Evolutionary conservation across 2,113 vertebrate species (phyloP).

Genomic region (Salvelinus sp.): DNA sequence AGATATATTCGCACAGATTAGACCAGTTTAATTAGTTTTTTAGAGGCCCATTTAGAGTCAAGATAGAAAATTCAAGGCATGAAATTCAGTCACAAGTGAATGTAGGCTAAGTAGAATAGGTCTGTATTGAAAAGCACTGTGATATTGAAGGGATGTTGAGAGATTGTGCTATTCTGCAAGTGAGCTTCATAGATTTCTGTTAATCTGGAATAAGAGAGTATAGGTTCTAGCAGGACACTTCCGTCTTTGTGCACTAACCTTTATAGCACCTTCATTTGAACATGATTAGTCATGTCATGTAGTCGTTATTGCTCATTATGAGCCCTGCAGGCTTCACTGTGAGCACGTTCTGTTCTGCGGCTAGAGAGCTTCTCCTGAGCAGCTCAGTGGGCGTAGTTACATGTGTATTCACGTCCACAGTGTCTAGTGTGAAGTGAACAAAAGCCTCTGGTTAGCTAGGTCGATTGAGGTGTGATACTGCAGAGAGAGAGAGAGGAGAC

Average conservation of each 20-base stretch:
- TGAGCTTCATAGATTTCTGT: constrained; percentile 25
- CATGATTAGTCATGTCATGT: constrained; percentile 9
- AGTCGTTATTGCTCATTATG: not conserved
- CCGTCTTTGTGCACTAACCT: too few relatives aligned
- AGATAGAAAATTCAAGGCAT: not conserved
- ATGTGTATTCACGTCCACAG: not conserved
- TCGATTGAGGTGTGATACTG: not conserved
- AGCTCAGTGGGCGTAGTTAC: not conserved
- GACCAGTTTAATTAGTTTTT: not conserved
- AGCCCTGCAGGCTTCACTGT: not conserved
- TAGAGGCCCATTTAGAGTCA: too few relatives aligned
- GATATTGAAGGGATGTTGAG: not conserved
- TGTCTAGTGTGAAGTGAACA: not conserved
- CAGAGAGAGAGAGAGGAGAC: not conserved
- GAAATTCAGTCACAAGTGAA: not conserved
- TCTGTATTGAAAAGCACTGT: not conserved
- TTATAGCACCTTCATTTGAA: not conserved
- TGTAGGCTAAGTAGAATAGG: too few relatives aligned
- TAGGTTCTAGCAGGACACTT: too few relatives aligned
- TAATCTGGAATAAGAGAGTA: not conserved
- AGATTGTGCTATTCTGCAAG: not conserved
- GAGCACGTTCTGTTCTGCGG: not conserved
- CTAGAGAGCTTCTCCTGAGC: not conserved
- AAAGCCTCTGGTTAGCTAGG: not conserved
- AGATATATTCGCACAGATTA: not conserved